Conservation (phyloP, 2,113 vertebrate species). For the Delphinus delphis region DNA sequence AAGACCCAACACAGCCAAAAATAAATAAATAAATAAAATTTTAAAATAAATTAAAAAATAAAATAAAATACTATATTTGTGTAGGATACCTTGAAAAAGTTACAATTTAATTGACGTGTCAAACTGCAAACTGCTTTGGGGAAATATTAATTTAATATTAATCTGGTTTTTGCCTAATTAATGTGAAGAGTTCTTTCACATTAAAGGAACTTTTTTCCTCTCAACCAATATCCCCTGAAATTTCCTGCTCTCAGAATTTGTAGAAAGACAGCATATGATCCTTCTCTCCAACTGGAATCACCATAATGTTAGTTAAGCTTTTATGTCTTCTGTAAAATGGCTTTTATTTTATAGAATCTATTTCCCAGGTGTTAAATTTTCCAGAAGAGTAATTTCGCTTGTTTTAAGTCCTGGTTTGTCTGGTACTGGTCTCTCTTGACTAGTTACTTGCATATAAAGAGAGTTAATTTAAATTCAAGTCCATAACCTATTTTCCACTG, state of each 20-base stretch:
- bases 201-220: not conserved
- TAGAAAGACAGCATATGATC: not conserved
- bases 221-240: not conserved
- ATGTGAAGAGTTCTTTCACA: not conserved
- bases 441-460: not conserved
- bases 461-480: slow-evolving; percentile 36
- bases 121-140: not conserved
- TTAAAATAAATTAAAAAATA: not conserved
- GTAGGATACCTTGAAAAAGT: not conserved
- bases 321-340: slow-evolving; percentile 37
- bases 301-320: not conserved
- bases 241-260: not conserved
- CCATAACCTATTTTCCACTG: not conserved
- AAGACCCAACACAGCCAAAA: too few species aligned
- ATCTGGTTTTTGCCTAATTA: not conserved
- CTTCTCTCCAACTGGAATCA: not conserved
- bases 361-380: slow-evolving; percentile 62
- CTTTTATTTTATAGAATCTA: slow-evolving; percentile 33
- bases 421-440: not conserved
- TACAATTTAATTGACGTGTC: not conserved
- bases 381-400: slow-evolving; percentile 62
- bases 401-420: slow-evolving; percentile 50
- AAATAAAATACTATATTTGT: not conserved
- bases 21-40: too few species aligned
- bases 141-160: not conserved